Percentiles rank a stretch among this genome's conserved stretches.
Evolutionary conservation across 1,140 invertebrate species (phyloP).

Genomic region (Metopolophium dirhodum): DNA sequence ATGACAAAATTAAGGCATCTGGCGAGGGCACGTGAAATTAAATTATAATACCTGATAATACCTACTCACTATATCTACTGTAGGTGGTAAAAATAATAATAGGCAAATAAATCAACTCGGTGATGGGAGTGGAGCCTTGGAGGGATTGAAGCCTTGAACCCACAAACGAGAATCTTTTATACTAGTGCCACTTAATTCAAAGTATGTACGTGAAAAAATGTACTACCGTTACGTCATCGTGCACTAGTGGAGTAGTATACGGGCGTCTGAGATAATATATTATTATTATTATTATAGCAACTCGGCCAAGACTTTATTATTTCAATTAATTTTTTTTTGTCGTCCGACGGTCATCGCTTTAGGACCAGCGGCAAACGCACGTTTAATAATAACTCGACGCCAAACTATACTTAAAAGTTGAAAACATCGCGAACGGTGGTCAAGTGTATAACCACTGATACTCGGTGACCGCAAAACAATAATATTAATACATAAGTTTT

Average conservation of each 20-base stretch:
- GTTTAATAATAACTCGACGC: slow-evolving; percentile 28
- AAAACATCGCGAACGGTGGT: not conserved
- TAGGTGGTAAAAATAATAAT: not conserved
- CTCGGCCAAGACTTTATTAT: not conserved
- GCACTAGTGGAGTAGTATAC: not conserved
- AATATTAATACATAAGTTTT: not conserved
- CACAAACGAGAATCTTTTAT: not conserved
- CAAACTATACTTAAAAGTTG: not conserved
- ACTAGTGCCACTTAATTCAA: not conserved
- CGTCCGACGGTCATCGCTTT: not conserved
- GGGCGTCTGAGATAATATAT: not conserved
- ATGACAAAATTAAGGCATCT: too few relatives aligned
- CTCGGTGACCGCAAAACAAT: not conserved
- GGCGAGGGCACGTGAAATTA: too few relatives aligned
- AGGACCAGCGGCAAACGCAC: not conserved
- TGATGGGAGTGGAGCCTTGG: too few relatives aligned
- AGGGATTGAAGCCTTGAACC: not conserved
- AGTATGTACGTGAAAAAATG: not conserved
- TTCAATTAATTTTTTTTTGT: slow-evolving; percentile 9
- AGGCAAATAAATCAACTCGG: not conserved
- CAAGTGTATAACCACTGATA: not conserved
- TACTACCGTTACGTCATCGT: not conserved
- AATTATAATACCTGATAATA: too few relatives aligned
- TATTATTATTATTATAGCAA: not conserved
- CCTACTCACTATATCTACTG: too few relatives aligned